These are phyloP conservation scores for Leucoma salicis DNA, from an alignment of 2,888 invertebrate genomes.

Conservation along the genomic window DNA sequence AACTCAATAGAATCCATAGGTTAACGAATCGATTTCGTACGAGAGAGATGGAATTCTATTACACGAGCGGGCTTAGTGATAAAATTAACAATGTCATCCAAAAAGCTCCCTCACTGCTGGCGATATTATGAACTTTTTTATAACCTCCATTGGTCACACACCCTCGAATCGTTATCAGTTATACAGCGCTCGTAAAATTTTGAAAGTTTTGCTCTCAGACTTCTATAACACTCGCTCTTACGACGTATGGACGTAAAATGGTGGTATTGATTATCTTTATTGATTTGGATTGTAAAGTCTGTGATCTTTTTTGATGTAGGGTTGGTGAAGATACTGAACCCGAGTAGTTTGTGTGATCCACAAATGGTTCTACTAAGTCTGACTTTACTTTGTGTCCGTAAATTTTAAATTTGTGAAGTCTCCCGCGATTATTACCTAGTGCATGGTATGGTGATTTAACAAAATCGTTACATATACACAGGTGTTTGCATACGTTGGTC, in stretches of 20 bases:
- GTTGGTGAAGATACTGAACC: too few species aligned
- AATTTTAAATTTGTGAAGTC: too few species aligned
- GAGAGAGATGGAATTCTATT: not conserved
- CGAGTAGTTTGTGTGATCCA: too few species aligned
- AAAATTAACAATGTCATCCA: conserved; percentile 3
- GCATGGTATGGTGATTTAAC: too few species aligned
- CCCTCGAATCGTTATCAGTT: not conserved
- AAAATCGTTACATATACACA: too few species aligned
- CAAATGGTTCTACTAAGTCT: too few species aligned
- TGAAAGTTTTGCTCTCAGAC: not conserved
- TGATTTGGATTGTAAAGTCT: not conserved
- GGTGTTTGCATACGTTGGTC: too few species aligned
- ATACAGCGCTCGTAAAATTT: not conserved
- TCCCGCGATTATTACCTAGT: too few species aligned
- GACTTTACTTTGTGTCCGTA: too few species aligned
- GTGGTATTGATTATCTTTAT: not conserved
- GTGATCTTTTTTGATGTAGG: not conserved
- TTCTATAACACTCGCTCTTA: not conserved
- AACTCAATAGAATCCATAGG: not conserved
- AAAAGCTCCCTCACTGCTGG: conserved; percentile 2
- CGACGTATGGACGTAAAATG: not conserved
- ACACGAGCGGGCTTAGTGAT: not conserved
- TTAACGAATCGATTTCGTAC: not conserved
- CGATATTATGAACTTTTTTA: not conserved
- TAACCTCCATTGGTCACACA: not conserved